Percentiles rank a stretch among this genome's conserved stretches.
Evolutionary conservation across 2,888 invertebrate genomes (phyloP).

Genomic region (Tineola bisselliella): DNA sequence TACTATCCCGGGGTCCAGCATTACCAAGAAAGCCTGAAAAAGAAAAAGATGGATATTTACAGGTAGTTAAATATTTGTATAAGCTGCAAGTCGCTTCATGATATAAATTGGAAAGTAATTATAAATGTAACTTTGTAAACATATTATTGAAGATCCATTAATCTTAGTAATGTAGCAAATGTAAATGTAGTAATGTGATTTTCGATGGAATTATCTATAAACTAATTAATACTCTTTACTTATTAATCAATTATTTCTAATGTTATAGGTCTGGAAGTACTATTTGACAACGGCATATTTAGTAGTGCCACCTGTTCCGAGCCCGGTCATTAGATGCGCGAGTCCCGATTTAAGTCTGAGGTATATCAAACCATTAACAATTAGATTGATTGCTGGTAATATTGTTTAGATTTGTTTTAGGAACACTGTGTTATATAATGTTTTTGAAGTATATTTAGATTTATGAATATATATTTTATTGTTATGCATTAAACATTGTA

Average conservation of each 20-base stretch:
- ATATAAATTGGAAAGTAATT: no score
- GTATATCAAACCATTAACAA: slow-evolving; percentile 51
- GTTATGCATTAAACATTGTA: not conserved
- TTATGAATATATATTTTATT: no score
- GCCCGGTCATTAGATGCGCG: slow-evolving; percentile 88
- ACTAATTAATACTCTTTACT: no score
- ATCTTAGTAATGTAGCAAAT: no score
- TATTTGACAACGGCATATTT: slow-evolving; percentile 96
- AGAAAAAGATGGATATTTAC: slow-evolving; percentile 94
- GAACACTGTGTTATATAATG: not conserved
- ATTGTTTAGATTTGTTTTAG: slow-evolving; percentile 18
- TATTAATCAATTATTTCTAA: no score
- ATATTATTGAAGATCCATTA: no score
- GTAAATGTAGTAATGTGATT: no score
- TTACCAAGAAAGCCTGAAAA: slow-evolving; percentile 90
- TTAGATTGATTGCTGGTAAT: not conserved
- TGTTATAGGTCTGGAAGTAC: slow-evolving; percentile 86
- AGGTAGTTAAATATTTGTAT: slow-evolving; percentile 37
- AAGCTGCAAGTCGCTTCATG: no score
- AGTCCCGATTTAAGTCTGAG: slow-evolving; percentile 92
- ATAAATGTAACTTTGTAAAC: no score
- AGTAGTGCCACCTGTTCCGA: slow-evolving; percentile 91
- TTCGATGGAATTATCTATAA: no score
- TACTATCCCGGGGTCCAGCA: slow-evolving; percentile 84
- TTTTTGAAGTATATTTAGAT: no score